Base-by-base conservation (phyloP, 2,888 invertebrate species). In the Ptychoptera contaminata region DNA sequence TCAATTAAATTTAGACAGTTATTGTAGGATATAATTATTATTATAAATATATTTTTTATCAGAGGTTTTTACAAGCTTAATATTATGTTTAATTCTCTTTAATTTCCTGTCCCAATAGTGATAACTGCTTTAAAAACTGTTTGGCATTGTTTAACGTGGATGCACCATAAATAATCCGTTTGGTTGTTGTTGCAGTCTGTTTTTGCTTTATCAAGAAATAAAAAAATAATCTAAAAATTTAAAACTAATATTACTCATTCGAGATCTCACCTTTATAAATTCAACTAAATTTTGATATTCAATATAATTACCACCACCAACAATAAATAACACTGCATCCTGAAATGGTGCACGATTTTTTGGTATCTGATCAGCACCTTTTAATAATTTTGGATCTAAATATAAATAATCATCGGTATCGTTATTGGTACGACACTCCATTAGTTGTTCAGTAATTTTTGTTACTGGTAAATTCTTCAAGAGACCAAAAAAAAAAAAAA, bases 261-360 rank as follows among this genome's bases (percentile, higher is more conserved):
- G n/a, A n/a, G 11, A 32, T 46, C 50, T 49, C 61, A 82, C 82
- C 74, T 87, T 93, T 32, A 86, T 84, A 59, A 93, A 93, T 62
- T 97, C 97, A 43, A 87, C 78, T 47, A 99, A 74, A 73, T 99
- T 98, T 66, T 97, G 97, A 66, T 98, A 98, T 67, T 99, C 98
- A 58, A 97, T 96, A 61, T 98, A 99, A 72, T 96, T 97, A 41
- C 98, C 91, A 47, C 91, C 91, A 37, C 92, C 91, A 37, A 92
- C 86, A 45, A 92, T 67, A 65, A 92, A 92, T 9, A 92, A 90
- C 46, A 91, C 80, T 4, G 88, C 88, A 64, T 91, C 90, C 56
- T 82, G 82, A 63, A 88, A 90, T 50, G 81, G 76, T 55, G 71
- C 61, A 58, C 76, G 66, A 69, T 76, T 72, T 67, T 77, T 73